Evolutionary conservation across 2,888 invertebrate species (phyloP).

Genomic region (Nebria salina): DNA sequence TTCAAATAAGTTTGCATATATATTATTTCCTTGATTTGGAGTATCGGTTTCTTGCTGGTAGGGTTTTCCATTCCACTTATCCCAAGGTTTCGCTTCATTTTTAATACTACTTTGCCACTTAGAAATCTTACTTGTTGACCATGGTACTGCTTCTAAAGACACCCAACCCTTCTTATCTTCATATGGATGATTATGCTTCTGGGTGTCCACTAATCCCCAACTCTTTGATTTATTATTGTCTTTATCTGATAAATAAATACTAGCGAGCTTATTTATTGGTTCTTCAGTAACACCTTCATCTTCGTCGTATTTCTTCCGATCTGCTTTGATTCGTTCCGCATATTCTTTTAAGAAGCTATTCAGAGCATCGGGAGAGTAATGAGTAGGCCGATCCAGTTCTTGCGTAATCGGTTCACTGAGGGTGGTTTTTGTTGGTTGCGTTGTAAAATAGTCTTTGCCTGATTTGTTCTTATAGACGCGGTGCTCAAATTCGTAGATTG

Average conservation of each 20-base stretch:
- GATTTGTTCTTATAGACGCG: conserved; percentile 63
- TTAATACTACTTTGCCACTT: conserved; percentile 76
- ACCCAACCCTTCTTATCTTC: conserved; percentile 83
- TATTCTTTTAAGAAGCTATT: conserved; percentile 72
- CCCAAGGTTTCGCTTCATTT: conserved; percentile 58
- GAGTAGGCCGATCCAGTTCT: conserved; percentile 55
- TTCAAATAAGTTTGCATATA: background rate
- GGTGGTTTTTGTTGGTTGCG: conserved; percentile 37
- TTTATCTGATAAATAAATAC: conserved; percentile 36
- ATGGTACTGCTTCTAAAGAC: conserved; percentile 78
- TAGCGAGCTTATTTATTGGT: conserved; percentile 37
- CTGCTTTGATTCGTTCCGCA: conserved; percentile 66
- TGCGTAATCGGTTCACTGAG: conserved; percentile 55
- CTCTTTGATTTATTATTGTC: conserved; percentile 62
- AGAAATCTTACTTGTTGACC: conserved; percentile 82
- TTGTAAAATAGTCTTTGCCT: conserved; percentile 40
- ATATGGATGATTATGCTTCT: conserved; percentile 69
- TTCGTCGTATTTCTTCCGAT: conserved; percentile 63
- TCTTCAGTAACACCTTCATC: conserved; percentile 22
- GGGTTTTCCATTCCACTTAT: conserved; percentile 36
- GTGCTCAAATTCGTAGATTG: conserved; percentile 62
- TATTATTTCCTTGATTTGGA: background rate
- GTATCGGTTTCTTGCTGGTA: background rate
- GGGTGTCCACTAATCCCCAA: conserved; percentile 65
- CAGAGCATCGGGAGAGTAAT: conserved; percentile 66